Percentiles rank a stretch among this genome's conserved stretches.
phyloP scores from a whole-genome alignment of 2,113 vertebrate species.

The Globicephala melas region DNA sequence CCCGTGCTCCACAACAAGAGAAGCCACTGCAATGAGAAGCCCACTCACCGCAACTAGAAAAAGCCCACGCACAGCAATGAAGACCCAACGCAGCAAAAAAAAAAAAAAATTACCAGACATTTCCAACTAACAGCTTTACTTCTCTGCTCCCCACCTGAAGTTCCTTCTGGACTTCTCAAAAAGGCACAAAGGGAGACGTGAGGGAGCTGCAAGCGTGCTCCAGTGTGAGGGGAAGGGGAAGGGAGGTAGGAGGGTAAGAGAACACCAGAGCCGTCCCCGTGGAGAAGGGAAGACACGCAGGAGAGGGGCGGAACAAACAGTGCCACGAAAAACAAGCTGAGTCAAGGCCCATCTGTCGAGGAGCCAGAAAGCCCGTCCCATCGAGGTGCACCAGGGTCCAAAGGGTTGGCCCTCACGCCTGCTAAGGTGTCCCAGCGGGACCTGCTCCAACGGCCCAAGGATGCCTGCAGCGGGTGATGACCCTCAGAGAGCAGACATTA shows the following conservation, averaged over 20 bases:
- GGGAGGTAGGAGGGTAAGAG: too few species aligned
- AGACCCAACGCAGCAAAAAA: neutral
- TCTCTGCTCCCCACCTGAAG: neutral
- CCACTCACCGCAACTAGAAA: too few species aligned
- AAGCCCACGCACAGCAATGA: too few species aligned
- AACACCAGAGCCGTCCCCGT: neutral
- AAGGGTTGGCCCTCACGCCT: neutral
- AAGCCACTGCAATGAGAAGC: too few species aligned
- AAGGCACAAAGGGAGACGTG: neutral
- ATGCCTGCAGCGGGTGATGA: accelerated
- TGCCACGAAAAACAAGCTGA: neutral
- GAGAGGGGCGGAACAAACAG: neutral
- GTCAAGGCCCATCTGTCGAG: neutral
- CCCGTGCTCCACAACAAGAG: too few species aligned
- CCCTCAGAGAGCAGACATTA: neutral
- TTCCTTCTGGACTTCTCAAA: neutral
- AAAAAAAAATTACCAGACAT: neutral
- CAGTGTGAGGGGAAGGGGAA: neutral
- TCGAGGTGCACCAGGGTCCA: too few species aligned
- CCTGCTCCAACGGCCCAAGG: neutral
- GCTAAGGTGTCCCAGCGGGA: neutral
- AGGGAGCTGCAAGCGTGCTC: neutral
- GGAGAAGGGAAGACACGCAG: neutral
- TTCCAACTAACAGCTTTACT: neutral
- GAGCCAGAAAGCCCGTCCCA: neutral